phyloP scores from a whole-genome alignment of 30 jellyfish, hydroid and myxozoan genomes.

The Hydractinia symbiolongicarpus region DNA sequence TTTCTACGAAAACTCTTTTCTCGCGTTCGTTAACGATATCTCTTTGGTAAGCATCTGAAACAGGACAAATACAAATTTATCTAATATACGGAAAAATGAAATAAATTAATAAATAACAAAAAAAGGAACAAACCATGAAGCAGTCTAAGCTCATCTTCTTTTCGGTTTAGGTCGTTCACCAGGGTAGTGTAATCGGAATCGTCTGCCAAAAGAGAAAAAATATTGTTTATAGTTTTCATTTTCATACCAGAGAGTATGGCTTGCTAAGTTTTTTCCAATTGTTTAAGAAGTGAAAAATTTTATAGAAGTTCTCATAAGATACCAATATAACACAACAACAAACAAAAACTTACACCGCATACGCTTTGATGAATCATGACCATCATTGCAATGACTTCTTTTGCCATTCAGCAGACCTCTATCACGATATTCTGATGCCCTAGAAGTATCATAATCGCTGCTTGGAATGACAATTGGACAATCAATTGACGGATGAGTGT shows the following conservation, averaged over 20 bases:
- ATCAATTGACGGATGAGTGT: conserved; percentile 85
- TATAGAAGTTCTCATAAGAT: too few relatives aligned
- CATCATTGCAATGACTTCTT: conserved; percentile 10
- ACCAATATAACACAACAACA: background rate
- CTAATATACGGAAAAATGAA: background rate
- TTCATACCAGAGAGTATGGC: background rate
- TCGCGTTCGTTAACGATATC: conserved; percentile 65
- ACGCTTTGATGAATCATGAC: background rate
- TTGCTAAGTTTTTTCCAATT: too few relatives aligned
- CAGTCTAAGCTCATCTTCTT: conserved; percentile 71
- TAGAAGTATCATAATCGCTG: conserved; percentile 90
- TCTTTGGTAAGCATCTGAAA: conserved; percentile 81
- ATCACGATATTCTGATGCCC: conserved; percentile 42
- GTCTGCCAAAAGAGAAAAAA: conserved; percentile 36
- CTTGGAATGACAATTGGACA: conserved; percentile 97
- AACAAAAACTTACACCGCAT: conserved; percentile 11
- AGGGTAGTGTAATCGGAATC: conserved; percentile 48
- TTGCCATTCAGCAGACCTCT: conserved; percentile 23
- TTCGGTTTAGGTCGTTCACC: conserved; percentile 68
- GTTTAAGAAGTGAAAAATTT: too few relatives aligned
- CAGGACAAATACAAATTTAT: background rate
- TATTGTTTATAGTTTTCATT: background rate
- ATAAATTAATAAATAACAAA: background rate
- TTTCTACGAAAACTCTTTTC: conserved; percentile 52
- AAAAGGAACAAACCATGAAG: conserved; percentile 61